Evolutionary conservation across 2,888 invertebrate genomes (phyloP), one percentile per base, ranked within the genome.

Genomic region (Nymphalis urticae): DNA sequence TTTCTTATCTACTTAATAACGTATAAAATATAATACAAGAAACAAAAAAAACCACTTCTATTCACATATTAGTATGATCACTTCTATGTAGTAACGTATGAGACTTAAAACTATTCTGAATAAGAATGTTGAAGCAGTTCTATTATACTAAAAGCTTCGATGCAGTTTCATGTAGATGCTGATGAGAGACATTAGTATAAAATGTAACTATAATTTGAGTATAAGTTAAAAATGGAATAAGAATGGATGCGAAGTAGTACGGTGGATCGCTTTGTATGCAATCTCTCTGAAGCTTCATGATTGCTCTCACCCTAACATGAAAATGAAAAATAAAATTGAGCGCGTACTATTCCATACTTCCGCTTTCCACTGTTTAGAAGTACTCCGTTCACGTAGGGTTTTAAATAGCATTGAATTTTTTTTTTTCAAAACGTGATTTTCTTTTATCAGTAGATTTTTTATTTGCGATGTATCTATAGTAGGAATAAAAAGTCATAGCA

Each of bases 241-340:
- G 53, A 53, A 53, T 32, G 21, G 56, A 36, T n/a, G 32, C 7
- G 9, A 10, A 56, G 56, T 32, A n/a, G 32, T 3, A 17, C 56
- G 32, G 32, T 56, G 56, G 32, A 56, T 32, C 32, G 56, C 56
- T 56, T 56, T 56, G 56, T 56, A 4, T 56, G 56, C 9, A 17
- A 56, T 32, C 56, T 56, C 56, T 32, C 32, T 42, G 13, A 13
- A 53, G 51, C 51, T 21, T 16, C 32, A n/a, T 5, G 32, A 56
- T 54, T 27, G 54, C 54, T 27, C 54, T 54, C 27, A 27, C 17
- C 54, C 54, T 50, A 19, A 54, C 54, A 27, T 54, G 27, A 17
- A 19, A 36, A 56, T 32, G 17, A 36, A 56, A 56, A 56, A 56
- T 56, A n/a, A 56, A 56, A 56, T 56, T 27, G 17, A 32, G 10